Conservation (phyloP, 2,888 invertebrate species). For the Scaptomyza parva region DNA sequence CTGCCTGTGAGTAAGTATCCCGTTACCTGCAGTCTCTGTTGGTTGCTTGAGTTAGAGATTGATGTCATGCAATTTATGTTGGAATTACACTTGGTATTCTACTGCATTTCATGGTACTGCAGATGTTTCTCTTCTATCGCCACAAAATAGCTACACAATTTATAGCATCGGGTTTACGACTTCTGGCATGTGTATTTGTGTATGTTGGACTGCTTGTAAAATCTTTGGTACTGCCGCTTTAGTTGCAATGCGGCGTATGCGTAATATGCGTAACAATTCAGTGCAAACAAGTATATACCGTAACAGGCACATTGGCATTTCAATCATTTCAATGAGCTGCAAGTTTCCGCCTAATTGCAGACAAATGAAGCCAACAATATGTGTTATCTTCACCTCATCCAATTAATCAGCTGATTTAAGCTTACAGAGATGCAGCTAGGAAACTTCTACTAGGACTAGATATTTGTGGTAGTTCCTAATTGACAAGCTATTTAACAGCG, state of each 20-base stretch:
- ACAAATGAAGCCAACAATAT: background rate
- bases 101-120: constrained; percentile 71
- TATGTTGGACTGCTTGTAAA: constrained; percentile 28
- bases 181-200: constrained; percentile 16
- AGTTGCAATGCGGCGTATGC: constrained; percentile 42
- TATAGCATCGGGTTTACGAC: constrained; percentile 60
- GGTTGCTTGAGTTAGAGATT: constrained; percentile 60
- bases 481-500: background rate
- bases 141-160: constrained; percentile 64
- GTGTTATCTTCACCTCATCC: constrained; percentile 1
- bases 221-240: constrained; percentile 17
- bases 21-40: constrained; percentile 60
- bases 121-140: constrained; percentile 38
- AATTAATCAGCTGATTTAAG: constrained; percentile 6
- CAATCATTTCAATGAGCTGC: constrained; percentile 39
- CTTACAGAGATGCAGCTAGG: background rate
- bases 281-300: constrained; percentile 19
- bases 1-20: constrained; percentile 50
- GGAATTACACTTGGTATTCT: constrained; percentile 63
- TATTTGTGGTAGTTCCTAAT: constrained; percentile 7
- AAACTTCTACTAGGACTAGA: background rate
- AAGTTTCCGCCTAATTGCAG: constrained; percentile 8
- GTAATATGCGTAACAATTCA: constrained; percentile 41
- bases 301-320: constrained; percentile 39
- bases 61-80: constrained; percentile 73